Evolutionary conservation across 2,888 invertebrate genomes (phyloP).

Genomic region (Hetaerina titia): DNA sequence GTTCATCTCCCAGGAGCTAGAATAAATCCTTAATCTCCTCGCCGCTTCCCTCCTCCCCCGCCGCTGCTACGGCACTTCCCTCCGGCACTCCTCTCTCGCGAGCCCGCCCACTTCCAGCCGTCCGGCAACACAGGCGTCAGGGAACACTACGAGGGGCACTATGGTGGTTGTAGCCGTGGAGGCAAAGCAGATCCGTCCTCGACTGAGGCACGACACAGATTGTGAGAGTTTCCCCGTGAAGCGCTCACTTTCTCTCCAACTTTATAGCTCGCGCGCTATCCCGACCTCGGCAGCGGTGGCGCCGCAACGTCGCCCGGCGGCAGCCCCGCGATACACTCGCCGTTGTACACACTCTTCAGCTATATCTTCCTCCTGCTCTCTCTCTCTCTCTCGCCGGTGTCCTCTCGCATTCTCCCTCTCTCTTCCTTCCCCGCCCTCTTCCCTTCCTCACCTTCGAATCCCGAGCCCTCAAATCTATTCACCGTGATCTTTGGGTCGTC

Average conservation of each 20-base stretch:
- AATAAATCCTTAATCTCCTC: not conserved
- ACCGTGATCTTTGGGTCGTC: slow-evolving; percentile 23
- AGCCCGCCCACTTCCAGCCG: not conserved
- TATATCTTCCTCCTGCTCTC: not conserved
- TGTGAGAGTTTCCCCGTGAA: slow-evolving; percentile 33
- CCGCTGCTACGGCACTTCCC: not conserved
- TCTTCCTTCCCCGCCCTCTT: not conserved
- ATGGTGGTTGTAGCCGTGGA: not conserved
- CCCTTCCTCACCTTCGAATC: not conserved
- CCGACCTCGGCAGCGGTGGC: slow-evolving; percentile 43
- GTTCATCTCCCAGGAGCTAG: not conserved
- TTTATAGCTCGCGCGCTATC: slow-evolving; percentile 57
- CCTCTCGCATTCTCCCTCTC: not conserved
- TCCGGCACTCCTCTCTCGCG: not conserved
- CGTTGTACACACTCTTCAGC: not conserved
- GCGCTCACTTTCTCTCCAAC: slow-evolving; percentile 46
- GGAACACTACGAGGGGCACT: not conserved
- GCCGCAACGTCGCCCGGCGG: not conserved
- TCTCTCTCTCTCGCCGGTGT: not conserved
- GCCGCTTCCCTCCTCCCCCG: not conserved
- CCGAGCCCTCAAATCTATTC: not conserved
- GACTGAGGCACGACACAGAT: slow-evolving; percentile 54
- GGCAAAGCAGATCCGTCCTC: slow-evolving; percentile 38
- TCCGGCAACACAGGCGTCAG: not conserved
- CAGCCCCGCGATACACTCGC: not conserved